Conservation (phyloP, 2,113 vertebrate species). For the Hippocampus mohnikei region DNA sequence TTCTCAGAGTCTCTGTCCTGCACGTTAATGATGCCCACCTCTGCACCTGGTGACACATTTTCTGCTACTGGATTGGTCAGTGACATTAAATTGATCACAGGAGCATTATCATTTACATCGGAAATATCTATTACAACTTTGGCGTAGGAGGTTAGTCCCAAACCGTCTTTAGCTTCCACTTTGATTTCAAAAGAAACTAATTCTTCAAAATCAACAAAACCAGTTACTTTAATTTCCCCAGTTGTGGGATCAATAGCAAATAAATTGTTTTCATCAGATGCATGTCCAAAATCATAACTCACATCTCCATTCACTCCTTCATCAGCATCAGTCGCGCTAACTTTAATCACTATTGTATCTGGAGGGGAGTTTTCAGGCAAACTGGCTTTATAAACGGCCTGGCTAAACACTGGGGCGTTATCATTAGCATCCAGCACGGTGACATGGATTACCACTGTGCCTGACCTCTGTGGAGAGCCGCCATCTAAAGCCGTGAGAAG, state of each 20-base stretch:
- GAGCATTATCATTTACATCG: constrained; percentile 76
- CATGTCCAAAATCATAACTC: constrained; percentile 49
- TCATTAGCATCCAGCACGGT: constrained; percentile 61
- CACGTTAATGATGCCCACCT: constrained; percentile 73
- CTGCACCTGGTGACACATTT: constrained; percentile 56
- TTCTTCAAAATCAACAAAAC: constrained; percentile 35
- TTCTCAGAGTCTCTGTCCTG: constrained; percentile 69
- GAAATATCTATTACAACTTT: constrained; percentile 61
- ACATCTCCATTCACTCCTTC: constrained; percentile 66
- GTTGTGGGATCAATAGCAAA: constrained; percentile 26
- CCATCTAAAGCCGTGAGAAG: constrained; percentile 58
- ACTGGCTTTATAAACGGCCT: constrained; percentile 51
- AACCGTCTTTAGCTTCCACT: constrained; percentile 60
- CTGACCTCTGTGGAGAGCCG: constrained; percentile 54
- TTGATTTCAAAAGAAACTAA: constrained; percentile 15
- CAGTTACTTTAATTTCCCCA: constrained; percentile 17
- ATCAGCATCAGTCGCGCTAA: constrained; percentile 58
- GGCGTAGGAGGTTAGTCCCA: constrained; percentile 52
- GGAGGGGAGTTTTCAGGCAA: constrained; percentile 56
- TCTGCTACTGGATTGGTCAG: constrained; percentile 61
- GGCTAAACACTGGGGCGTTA: constrained; percentile 52
- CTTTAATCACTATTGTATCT: constrained; percentile 30
- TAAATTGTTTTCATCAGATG: neutral
- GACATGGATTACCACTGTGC: constrained; percentile 46
- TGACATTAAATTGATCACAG: constrained; percentile 64